Conservation (phyloP, 2,113 vertebrate genomes). For the Cynoglossus semilaevis region DNA sequence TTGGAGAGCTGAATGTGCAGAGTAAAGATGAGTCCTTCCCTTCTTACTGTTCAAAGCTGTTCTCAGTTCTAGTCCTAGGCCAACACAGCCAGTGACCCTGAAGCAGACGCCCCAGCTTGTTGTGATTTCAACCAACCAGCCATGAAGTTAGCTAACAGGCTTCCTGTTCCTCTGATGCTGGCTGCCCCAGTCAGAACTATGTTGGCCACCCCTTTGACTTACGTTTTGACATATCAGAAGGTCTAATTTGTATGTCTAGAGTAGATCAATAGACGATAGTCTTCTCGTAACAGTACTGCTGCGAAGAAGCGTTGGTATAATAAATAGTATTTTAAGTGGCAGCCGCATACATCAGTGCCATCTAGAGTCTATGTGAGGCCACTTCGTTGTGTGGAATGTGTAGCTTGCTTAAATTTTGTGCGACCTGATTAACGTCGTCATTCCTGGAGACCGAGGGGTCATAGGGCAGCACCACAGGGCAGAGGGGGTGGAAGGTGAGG, state of each 20-base stretch:
- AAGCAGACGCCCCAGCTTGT: slow-evolving; percentile 67
- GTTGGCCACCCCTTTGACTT: too few species aligned
- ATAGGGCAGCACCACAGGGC: slow-evolving; percentile 65
- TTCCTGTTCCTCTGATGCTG: slow-evolving; percentile 34
- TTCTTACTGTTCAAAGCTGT: slow-evolving; percentile 46
- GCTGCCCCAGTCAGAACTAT: slow-evolving; percentile 8
- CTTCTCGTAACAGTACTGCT: too few species aligned
- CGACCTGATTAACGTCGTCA: slow-evolving; percentile 54
- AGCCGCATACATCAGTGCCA: not conserved
- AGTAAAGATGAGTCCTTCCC: slow-evolving; percentile 63
- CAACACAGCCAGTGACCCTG: slow-evolving; percentile 72
- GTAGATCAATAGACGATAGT: too few species aligned
- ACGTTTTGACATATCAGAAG: too few species aligned
- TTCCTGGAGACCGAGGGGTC: slow-evolving; percentile 53
- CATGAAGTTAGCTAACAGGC: slow-evolving; percentile 66
- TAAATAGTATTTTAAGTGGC: slow-evolving; percentile 12
- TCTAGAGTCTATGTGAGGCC: too few species aligned
- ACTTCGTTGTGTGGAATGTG: slow-evolving; percentile 60
- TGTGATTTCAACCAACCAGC: slow-evolving; percentile 73
- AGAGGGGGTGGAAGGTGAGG: slow-evolving; percentile 55
- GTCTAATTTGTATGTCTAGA: too few species aligned
- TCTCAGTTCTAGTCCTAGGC: slow-evolving; percentile 67
- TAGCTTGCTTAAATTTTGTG: slow-evolving; percentile 47
- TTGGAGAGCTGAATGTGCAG: slow-evolving; percentile 61
- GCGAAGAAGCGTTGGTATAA: too few species aligned